A percentile compares a stretch with the other conserved stretches of the same genome.
Conservation (phyloP, 2,888 invertebrate genomes). For the Cartodere bifasciata region DNA sequence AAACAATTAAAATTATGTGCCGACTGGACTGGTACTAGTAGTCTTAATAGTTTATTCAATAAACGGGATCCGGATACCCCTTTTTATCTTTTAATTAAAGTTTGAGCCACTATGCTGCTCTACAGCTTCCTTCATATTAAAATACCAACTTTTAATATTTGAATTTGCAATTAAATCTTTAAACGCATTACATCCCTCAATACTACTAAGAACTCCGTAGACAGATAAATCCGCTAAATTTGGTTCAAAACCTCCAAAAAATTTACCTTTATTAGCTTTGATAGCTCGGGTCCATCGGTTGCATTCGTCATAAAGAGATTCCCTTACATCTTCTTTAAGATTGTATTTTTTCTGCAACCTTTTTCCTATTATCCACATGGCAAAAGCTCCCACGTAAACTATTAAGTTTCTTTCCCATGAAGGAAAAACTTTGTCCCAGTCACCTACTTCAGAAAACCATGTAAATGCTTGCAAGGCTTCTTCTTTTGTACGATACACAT, state of each 20-base stretch:
- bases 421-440: constrained; percentile 84
- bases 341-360: constrained; percentile 75
- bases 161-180: constrained; percentile 64
- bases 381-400: constrained; percentile 83
- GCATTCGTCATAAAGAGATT: constrained; percentile 81
- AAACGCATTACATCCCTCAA: constrained; percentile 88
- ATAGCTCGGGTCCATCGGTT: constrained; percentile 66
- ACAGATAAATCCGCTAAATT: constrained; percentile 88
- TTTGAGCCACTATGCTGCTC: constrained; percentile 47
- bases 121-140: constrained; percentile 54
- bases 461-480: constrained; percentile 87
- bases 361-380: constrained; percentile 90
- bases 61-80: too few species aligned
- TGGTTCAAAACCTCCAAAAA: constrained; percentile 78
- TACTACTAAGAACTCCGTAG: constrained; percentile 80
- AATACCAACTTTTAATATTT: constrained; percentile 67
- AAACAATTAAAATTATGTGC: too few species aligned
- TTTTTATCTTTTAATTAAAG: too few species aligned
- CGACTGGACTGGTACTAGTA: too few species aligned
- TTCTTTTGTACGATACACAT: constrained; percentile 76
- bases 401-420: constrained; percentile 74
- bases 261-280: constrained; percentile 53
- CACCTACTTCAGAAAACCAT: constrained; percentile 87
- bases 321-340: constrained; percentile 77
- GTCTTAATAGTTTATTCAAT: too few species aligned